Evolutionary conservation across 2,113 vertebrate species (phyloP).

Genomic region (Fulica atra): DNA sequence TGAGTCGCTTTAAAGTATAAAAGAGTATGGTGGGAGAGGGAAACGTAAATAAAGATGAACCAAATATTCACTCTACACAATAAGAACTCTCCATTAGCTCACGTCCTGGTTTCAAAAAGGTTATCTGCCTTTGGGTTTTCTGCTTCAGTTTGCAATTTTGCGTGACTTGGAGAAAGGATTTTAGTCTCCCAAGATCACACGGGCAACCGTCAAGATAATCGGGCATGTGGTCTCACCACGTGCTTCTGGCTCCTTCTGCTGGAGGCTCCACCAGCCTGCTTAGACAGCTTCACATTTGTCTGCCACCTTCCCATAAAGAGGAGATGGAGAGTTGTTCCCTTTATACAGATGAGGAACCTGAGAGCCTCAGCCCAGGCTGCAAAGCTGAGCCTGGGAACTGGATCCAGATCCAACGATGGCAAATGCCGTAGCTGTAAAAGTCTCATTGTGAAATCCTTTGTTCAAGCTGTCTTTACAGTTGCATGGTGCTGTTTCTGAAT

Average conservation of each 20-base stretch:
- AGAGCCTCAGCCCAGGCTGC: neutral
- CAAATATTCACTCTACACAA: neutral
- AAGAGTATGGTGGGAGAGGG: neutral
- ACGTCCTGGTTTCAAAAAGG: neutral
- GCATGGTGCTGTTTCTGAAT: neutral
- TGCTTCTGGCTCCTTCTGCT: neutral
- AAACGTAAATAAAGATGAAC: neutral
- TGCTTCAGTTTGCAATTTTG: neutral
- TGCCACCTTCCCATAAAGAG: neutral
- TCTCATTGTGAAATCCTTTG: slow-evolving; percentile 49
- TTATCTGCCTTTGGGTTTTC: neutral
- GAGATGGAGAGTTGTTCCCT: neutral
- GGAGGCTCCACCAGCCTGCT: neutral
- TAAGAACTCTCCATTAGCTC: neutral
- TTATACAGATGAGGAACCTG: neutral
- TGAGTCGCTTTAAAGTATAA: neutral
- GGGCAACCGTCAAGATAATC: neutral
- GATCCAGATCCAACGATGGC: neutral
- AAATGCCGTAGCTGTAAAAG: neutral
- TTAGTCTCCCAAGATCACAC: neutral
- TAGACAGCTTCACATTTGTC: neutral
- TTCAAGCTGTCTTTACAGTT: neutral
- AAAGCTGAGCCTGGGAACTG: neutral
- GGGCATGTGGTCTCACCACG: neutral
- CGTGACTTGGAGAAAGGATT: neutral